These are phyloP conservation scores for Monopterus albus DNA, from an alignment of 2,113 vertebrate genomes.

Conservation along the genomic window DNA sequence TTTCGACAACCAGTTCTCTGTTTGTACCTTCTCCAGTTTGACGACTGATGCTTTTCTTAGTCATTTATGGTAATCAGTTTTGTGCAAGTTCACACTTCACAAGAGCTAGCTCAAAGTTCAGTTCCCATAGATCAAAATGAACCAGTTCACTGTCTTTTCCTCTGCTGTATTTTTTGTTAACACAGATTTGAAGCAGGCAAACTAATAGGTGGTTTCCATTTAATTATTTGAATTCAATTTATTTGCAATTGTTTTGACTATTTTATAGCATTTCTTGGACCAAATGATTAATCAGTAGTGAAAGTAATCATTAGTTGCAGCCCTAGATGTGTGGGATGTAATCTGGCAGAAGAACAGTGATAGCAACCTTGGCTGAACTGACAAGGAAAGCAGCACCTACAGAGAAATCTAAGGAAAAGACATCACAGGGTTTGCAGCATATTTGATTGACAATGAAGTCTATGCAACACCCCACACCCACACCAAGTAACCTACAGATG, in stretches of 20 bases:
- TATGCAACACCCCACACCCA: conserved; percentile 27
- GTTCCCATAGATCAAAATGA: no score
- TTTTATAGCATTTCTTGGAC: background rate
- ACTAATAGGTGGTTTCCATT: no score
- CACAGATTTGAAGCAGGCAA: no score
- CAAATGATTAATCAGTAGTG: background rate
- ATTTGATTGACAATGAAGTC: conserved; percentile 40
- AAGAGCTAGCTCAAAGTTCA: no score
- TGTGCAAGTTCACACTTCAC: no score
- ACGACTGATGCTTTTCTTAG: no score
- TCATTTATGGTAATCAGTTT: no score
- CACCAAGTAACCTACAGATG: conserved; percentile 2
- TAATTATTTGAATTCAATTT: no score
- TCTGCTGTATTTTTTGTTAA: no score
- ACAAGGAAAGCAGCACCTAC: conserved; percentile 6
- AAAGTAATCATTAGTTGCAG: background rate
- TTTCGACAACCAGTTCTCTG: background rate
- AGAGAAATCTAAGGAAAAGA: background rate
- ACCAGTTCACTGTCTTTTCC: no score
- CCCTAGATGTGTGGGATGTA: conserved; percentile 19
- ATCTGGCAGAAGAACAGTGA: background rate
- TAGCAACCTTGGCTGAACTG: background rate
- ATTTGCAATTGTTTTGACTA: no score
- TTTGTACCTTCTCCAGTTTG: background rate
- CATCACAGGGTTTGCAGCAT: background rate